Conservation (phyloP, 2,113 vertebrate species). For the Smithornis capensis region DNA sequence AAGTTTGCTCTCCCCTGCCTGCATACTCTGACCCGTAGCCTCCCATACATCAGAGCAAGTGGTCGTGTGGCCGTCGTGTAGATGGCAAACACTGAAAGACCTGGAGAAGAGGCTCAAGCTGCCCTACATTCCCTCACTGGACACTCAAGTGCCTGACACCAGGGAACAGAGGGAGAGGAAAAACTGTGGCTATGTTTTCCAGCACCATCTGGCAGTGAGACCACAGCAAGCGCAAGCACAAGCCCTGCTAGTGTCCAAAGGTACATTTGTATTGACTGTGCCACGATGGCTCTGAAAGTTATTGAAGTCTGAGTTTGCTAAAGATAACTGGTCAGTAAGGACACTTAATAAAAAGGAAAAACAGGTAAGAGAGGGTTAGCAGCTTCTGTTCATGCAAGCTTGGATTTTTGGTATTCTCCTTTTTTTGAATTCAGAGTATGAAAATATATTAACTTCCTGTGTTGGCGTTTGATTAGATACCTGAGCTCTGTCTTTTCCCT, state of each 20-base stretch:
- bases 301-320: neutral
- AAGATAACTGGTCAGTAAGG: neutral
- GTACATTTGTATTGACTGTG: accelerated
- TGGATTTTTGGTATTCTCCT: neutral
- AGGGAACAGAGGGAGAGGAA: neutral
- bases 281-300: neutral
- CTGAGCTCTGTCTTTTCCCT: slow-evolving; percentile 14
- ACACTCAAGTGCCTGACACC: neutral
- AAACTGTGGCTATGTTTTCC: neutral
- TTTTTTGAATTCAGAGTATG: neutral
- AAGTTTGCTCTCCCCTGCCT: neutral
- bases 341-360: neutral
- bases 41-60: accelerated
- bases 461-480: neutral
- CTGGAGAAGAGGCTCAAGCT: neutral
- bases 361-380: neutral
- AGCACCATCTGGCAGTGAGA: neutral
- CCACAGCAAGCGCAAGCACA: neutral
- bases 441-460: neutral
- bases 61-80: accelerated
- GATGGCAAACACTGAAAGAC: accelerated
- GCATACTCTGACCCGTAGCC: neutral
- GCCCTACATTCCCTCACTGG: neutral
- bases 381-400: neutral
- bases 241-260: neutral